Evolutionary conservation across 2,113 vertebrate species (phyloP), one percentile per base, ranked within the genome.

Genomic region (Oenanthe melanoleuca): DNA sequence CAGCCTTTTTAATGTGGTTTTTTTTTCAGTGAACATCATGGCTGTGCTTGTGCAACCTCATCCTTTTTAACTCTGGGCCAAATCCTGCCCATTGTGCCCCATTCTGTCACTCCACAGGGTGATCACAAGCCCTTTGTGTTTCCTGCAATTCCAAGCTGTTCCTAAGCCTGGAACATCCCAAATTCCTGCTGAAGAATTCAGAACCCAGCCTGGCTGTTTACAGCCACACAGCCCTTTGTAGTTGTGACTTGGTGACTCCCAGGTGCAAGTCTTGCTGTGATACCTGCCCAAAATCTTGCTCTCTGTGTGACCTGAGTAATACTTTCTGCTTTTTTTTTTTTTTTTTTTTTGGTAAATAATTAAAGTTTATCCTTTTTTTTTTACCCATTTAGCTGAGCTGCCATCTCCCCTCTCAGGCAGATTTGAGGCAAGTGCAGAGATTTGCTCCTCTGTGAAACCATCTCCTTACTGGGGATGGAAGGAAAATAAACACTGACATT

Each of bases 1-100:
- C 9, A 33, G 19, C 23, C 9, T 29, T 49, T n/a, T 47, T 24
- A 6, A n/a, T 16, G 13, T 57, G 31, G 3, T 4, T 4, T 67
- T 38, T 50, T 45, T 50, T 45, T 3, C 5, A 14, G 25, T 17
- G 20, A 63, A 2, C 6, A 9, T 29, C 52, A 3, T 0, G 0
- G 24, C 64, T n/a, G 16, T 28, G 63, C 81, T 55, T 28, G 26
- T 37, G 49, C n/a, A 42, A 7, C 57, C 33, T 49, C 28, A 4
- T 34, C 16, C 12, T 57, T 37, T 28, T 11, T 31, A 31, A 49
- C 23, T 1, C 0, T 2, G n/a, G 12, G 16, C 24, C 19, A 10
- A 19, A 14, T n/a, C 33, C 73, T 61, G 28, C 15, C 15, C 3
- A 0, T 2, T 2, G 8, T 25, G 1, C 40, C 79, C 49, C 6